Base-by-base conservation (phyloP, 2,113 vertebrate genomes). In the Hylia prasina region DNA sequence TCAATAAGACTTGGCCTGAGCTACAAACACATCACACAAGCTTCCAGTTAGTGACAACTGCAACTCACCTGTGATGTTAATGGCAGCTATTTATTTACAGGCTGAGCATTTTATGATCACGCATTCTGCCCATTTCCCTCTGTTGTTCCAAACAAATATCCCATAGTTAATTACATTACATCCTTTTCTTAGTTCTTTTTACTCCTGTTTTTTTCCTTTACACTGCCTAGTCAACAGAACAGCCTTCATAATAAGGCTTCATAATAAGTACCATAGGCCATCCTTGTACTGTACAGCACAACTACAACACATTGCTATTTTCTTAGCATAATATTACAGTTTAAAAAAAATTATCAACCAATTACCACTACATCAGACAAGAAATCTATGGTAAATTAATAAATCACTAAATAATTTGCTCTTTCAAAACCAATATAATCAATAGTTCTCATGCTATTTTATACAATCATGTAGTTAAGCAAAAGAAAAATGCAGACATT, bases 381-480 rank as follows among this genome's bases (percentile, higher is more conserved):
- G 71, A 58, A 83, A 94, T 61, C 70, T 70, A 66, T 53, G 56
- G 30, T 76, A 82, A 88, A 77, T 91, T 86, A 93, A 96, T 90
- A 79, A 83, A 91, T 83, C 47, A 88, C 65, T 6, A 85, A 84
- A 96, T 57, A 81, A 90, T 56, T 82, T 96, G 60, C 20, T 77
- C 65, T 87, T 94, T 91, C 70, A 90, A 91, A 94, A 77, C 58
- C 40, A 42, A 51, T 82, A 60, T 82, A 93, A 91, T 88, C 85
- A 82, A 68, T 75, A 56, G 21, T 58, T 88, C 71, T 80, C 28
- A 35, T 45, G 47, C 20, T 87, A 48, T 57, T 85, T 89, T 57
- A 94, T 51, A 78, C 35, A 45, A 73, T 63, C 45, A 57, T 7
- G 20, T 44, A 35, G 56, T 92, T 96, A 93, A 83, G 66, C 39